A percentile compares a stretch with the other conserved stretches of the same genome.
phyloP scores from a whole-genome alignment of 2,888 invertebrate genomes.

The Parapristionchus giblindavisi region DNA sequence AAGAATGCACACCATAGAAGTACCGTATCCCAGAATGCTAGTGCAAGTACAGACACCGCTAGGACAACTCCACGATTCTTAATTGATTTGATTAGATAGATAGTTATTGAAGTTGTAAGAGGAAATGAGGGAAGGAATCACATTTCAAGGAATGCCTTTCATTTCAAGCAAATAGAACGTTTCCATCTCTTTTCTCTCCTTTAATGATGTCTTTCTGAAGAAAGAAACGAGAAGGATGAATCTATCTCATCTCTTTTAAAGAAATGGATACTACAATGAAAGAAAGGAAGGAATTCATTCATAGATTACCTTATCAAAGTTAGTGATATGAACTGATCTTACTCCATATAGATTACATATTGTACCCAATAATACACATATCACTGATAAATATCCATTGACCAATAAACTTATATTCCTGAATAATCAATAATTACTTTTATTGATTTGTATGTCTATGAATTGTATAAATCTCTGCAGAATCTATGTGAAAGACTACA shows the following conservation, averaged over 20 bases:
- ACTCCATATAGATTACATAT: conserved; percentile 61
- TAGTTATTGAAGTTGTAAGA: too few relatives aligned
- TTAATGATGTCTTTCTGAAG: too few relatives aligned
- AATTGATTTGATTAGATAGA: too few relatives aligned
- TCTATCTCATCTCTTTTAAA: too few relatives aligned
- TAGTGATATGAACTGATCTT: conserved; percentile 56
- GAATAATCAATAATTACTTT: conserved; percentile 21
- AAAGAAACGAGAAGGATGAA: too few relatives aligned
- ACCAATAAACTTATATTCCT: conserved; percentile 52
- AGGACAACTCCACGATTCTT: conserved; percentile 63
- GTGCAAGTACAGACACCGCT: conserved; percentile 61
- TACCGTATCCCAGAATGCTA: conserved; percentile 66
- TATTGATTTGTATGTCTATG: background rate
- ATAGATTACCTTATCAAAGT: conserved; percentile 62
- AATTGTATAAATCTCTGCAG: background rate
- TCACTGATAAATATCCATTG: conserved; percentile 59
- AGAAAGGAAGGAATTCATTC: too few relatives aligned
- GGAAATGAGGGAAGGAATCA: too few relatives aligned
- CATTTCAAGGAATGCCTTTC: too few relatives aligned
- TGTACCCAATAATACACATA: conserved; percentile 60
- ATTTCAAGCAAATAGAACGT: too few relatives aligned
- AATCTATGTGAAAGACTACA: too few relatives aligned
- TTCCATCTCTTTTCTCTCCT: too few relatives aligned
- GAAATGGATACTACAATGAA: too few relatives aligned
- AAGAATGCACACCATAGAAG: conserved; percentile 63